phyloP scores from a whole-genome alignment of 2,888 invertebrate species.

The Argynnis bischoffii region DNA sequence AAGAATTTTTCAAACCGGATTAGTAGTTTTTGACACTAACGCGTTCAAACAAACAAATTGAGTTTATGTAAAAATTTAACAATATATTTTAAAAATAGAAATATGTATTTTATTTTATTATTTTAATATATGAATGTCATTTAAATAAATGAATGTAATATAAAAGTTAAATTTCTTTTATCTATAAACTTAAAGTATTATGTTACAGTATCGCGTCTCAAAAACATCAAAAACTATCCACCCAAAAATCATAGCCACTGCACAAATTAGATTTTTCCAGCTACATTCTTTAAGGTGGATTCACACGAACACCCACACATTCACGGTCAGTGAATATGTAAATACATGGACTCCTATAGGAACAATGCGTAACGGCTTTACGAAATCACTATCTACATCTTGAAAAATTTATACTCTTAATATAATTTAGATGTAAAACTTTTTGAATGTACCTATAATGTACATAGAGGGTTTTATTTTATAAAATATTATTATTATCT shows the following conservation, averaged over 20 bases:
- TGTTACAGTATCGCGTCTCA: neutral
- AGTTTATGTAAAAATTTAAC: no score
- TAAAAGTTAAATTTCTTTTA: no score
- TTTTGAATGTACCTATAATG: neutral
- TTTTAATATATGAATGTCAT: no score
- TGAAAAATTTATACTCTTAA: slow-evolving; percentile 30
- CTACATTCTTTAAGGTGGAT: slow-evolving; percentile 66
- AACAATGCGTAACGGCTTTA: slow-evolving; percentile 51
- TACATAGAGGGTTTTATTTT: neutral
- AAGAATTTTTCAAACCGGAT: no score
- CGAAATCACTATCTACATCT: slow-evolving; percentile 37
- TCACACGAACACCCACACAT: slow-evolving; percentile 74
- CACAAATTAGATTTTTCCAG: slow-evolving; percentile 62
- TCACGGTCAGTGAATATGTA: slow-evolving; percentile 79
- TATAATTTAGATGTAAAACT: slow-evolving; percentile 7
- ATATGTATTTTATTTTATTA: no score
- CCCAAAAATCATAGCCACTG: slow-evolving; percentile 54
- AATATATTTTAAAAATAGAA: no score
- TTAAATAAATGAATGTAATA: no score
- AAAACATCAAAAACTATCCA: slow-evolving; percentile 1
- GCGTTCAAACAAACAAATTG: no score
- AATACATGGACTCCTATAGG: slow-evolving; percentile 57
- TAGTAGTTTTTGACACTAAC: no score
- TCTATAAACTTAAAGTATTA: no score
- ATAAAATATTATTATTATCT: neutral